These are phyloP conservation scores for Pseudochirops corinnae DNA, from an alignment of 2,797 vertebrate genomes.

Conservation along the genomic window DNA sequence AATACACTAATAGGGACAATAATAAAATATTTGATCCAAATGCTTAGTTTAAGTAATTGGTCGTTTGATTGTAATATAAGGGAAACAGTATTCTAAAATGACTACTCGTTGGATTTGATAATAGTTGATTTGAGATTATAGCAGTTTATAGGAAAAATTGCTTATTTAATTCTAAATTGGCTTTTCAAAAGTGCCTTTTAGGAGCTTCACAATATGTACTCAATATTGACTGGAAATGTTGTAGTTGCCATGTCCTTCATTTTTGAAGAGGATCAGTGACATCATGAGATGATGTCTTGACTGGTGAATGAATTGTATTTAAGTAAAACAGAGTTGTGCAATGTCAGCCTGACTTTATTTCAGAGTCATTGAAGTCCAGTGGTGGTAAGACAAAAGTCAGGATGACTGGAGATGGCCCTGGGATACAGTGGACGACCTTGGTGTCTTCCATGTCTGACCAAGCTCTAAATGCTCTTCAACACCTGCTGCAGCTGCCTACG, in stretches of 20 bases:
- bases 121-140: conserved; percentile 10
- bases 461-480: no score
- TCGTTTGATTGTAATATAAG: not conserved
- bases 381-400: no score
- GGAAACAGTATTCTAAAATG: not conserved
- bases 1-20: conserved; percentile 8
- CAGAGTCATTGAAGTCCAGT: no score
- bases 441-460: no score
- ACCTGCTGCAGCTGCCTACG: no score
- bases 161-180: not conserved
- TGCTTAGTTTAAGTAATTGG: not conserved
- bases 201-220: not conserved
- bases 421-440: no score
- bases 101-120: not conserved
- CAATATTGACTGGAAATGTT: not conserved
- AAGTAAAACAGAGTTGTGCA: no score
- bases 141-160: conserved; percentile 36
- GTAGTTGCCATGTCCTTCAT: not conserved
- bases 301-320: no score
- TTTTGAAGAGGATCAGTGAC: not conserved
- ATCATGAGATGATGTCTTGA: no score
- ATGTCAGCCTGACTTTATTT: no score
- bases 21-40: not conserved
- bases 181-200: conserved; percentile 30
- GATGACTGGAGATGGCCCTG: no score